Base-by-base conservation (phyloP, 2,888 invertebrate species). In the Bruchidius siliquastri region DNA sequence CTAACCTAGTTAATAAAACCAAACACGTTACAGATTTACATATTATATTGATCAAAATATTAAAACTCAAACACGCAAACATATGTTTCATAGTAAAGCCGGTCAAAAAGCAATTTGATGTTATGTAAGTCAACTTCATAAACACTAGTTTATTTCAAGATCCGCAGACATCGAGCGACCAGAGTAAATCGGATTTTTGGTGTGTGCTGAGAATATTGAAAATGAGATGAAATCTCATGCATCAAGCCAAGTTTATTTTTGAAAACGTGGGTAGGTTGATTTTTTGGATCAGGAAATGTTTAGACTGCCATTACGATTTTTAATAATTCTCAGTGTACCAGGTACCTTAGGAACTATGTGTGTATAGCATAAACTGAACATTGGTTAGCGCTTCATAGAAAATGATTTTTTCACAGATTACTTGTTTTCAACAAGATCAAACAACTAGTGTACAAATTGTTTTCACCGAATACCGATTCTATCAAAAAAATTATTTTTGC, bases 241-340 rank as follows among this genome's bases (percentile, higher is more conserved):
- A 26, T 49, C 49, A 70, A 71, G 71, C 68, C 73, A 66, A 68
- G 71, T 71, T 71, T 73, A 71, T 73, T 73, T 73, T 73, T 66
- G 32, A 71, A 66, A 73, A 2, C 73, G 20, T 67, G 70, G 68
- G 67, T 70, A 67, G 68, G 73, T 69, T 21, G 49, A 67, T 71
- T 68, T 67, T 71, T 49, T 49, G 1, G 18, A 49, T 8, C 49
- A 49, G 49, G 49, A 18, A 49, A 49, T 49, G 3, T 49, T 49
- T 26, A 8, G 26, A 26, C 3, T 8, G 26, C 26, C 8, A 8
- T 4, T 8, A 26, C 26, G 26, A 8, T 26, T 26, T 26, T 26
- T 8, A 2, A 26, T 26, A 2, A n/a, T 26, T 26, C 26, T 26
- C 8, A 4, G 26, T 4, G n/a, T n/a, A n/a, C n/a, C n/a, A n/a